Conservation (phyloP, 2,797 vertebrate species). For the Phoxinus dragarum region DNA sequence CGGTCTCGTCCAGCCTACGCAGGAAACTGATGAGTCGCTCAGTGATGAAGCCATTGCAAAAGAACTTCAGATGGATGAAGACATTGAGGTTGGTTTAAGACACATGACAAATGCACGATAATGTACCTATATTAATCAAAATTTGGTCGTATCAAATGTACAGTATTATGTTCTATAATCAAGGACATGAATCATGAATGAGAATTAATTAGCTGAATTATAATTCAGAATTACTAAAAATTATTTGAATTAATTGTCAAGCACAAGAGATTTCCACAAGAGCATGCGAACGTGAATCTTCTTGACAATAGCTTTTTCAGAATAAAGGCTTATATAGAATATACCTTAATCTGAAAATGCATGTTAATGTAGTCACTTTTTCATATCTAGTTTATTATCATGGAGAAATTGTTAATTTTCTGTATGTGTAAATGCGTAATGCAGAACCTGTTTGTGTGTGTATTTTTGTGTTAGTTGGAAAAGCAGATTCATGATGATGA, state of each 20-base stretch:
- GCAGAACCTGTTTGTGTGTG: conserved; percentile 6
- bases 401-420: background rate
- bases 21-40: conserved; percentile 74
- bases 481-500: conserved; percentile 94
- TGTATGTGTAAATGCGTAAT: background rate
- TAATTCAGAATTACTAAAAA: conserved; percentile 14
- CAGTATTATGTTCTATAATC: background rate
- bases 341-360: background rate
- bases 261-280: background rate
- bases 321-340: background rate
- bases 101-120: background rate
- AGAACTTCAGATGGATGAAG: conserved; percentile 90
- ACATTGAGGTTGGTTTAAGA: conserved; percentile 82
- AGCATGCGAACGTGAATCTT: background rate
- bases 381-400: background rate
- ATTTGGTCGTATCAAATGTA: background rate
- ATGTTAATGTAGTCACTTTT: background rate
- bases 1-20: conserved; percentile 74
- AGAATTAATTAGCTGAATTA: background rate
- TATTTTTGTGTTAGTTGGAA: conserved; percentile 81
- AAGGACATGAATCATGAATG: background rate
- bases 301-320: background rate
- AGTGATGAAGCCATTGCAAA: conserved; percentile 89
- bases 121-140: background rate
- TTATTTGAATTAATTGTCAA: background rate